Conservation (phyloP, 1,140 invertebrate species). For the Penaeus vannamei region DNA sequence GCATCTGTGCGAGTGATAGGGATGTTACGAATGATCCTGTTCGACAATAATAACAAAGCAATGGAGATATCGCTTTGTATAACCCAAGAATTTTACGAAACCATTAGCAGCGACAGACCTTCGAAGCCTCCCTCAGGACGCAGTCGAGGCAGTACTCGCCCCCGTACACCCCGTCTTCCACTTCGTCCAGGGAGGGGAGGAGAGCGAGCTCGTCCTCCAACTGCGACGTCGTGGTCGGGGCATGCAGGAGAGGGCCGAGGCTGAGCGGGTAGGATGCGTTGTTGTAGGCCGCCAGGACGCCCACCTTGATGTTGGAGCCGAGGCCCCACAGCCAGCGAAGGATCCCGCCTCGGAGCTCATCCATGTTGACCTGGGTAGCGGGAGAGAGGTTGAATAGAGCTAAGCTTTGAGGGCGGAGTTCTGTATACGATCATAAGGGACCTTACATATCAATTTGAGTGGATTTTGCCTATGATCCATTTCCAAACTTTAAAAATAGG, state of each 20-base stretch:
- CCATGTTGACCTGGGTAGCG: slow-evolving; percentile 44
- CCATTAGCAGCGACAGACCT: slow-evolving; percentile 45
- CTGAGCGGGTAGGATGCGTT: slow-evolving; percentile 64
- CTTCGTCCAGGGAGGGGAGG: slow-evolving; percentile 59
- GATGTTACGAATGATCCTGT: not conserved
- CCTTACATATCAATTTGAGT: no score
- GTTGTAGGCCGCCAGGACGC: slow-evolving; percentile 64
- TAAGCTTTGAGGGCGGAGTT: not conserved
- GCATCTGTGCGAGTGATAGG: slow-evolving; percentile 42
- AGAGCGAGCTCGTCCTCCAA: slow-evolving; percentile 60
- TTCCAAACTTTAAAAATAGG: no score
- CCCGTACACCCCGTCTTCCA: slow-evolving; percentile 59
- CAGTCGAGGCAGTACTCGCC: slow-evolving; percentile 63
- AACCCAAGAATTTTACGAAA: not conserved
- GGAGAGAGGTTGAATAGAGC: not conserved
- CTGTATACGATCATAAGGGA: not conserved
- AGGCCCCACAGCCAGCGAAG: slow-evolving; percentile 67
- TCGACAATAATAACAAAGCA: not conserved
- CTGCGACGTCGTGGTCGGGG: slow-evolving; percentile 55
- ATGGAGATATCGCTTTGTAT: not conserved
- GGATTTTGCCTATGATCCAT: no score
- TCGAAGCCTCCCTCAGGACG: slow-evolving; percentile 54
- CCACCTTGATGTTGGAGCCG: slow-evolving; percentile 50
- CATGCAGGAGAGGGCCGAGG: slow-evolving; percentile 60
- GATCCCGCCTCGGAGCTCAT: slow-evolving; percentile 60